Percentiles rank a stretch among this genome's conserved stretches.
Conservation (phyloP, 1,140 invertebrate species). For the Lucilia cuprina region DNA sequence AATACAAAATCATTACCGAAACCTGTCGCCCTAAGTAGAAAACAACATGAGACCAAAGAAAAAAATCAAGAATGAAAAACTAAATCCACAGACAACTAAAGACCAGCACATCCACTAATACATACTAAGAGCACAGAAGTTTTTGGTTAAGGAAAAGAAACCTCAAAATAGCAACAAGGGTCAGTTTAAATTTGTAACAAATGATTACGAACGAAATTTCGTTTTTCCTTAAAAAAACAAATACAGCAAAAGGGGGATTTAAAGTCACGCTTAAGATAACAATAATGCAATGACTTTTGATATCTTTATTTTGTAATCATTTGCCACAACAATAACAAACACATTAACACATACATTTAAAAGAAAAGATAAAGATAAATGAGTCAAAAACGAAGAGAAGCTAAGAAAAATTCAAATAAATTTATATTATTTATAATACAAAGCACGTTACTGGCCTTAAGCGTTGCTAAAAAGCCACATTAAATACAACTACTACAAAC, state of each 20-base stretch:
- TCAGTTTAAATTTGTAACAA: neutral
- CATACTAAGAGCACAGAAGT: no score
- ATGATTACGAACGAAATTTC: neutral
- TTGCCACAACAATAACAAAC: slow-evolving; percentile 11
- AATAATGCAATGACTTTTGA: slow-evolving; percentile 25
- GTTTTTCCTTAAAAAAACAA: neutral
- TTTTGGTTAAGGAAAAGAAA: neutral
- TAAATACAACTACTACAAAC: neutral
- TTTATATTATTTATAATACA: slow-evolving; percentile 24
- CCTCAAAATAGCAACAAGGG: neutral
- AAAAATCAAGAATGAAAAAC: neutral
- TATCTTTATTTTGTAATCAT: slow-evolving; percentile 31
- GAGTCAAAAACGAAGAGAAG: neutral
- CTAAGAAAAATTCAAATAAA: slow-evolving; percentile 8
- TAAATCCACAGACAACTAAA: neutral
- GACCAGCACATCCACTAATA: neutral
- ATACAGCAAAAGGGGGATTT: neutral
- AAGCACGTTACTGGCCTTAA: slow-evolving; percentile 31
- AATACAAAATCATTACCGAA: slow-evolving; percentile 6
- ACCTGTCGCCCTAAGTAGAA: neutral
- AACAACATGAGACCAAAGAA: neutral
- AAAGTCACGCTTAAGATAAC: slow-evolving; percentile 30
- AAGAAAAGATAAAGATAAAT: neutral
- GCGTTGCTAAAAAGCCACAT: slow-evolving; percentile 22
- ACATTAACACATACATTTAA: neutral